Percentiles rank a stretch among this genome's conserved stretches.
Evolutionary conservation across 2,113 vertebrate species (phyloP).

Genomic region (Pseudopipra pipra): DNA sequence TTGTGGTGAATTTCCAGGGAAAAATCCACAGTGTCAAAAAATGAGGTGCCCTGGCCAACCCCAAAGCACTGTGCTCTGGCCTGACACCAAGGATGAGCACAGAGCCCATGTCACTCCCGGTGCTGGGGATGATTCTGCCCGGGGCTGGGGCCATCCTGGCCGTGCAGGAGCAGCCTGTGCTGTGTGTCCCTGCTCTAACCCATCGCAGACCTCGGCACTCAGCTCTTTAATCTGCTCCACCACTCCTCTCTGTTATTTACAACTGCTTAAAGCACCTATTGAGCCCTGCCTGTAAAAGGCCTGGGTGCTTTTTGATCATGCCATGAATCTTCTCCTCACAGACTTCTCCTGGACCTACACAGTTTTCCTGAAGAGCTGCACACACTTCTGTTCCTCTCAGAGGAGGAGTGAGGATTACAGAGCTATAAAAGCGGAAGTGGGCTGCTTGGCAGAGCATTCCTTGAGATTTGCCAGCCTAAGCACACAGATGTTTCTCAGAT

Average conservation of each 20-base stretch:
- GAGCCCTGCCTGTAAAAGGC: slow-evolving; percentile 48
- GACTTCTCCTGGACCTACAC: not conserved
- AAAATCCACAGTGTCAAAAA: not conserved
- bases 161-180: not conserved
- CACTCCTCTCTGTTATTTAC: slow-evolving; percentile 23
- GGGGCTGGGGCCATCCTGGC: fast-evolving
- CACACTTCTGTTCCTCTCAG: slow-evolving; percentile 11
- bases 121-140: not conserved
- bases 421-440: slow-evolving; percentile 57
- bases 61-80: not conserved
- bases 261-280: not conserved
- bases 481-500: slow-evolving; percentile 88
- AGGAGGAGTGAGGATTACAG: slow-evolving; percentile 47
- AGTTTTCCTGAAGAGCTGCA: not conserved
- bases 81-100: fast-evolving
- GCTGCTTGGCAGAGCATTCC: slow-evolving; percentile 41
- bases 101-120: fast-evolving
- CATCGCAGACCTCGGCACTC: not conserved
- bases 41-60: fast-evolving
- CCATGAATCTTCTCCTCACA: slow-evolving; percentile 49
- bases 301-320: slow-evolving; percentile 51
- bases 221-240: slow-evolving; percentile 19
- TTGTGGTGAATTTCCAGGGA: not conserved
- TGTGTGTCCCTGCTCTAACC: not conserved
- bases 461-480: slow-evolving; percentile 78